Evolutionary conservation across 1,140 invertebrate species (phyloP).

Genomic region (Trissolcus basalis): DNA sequence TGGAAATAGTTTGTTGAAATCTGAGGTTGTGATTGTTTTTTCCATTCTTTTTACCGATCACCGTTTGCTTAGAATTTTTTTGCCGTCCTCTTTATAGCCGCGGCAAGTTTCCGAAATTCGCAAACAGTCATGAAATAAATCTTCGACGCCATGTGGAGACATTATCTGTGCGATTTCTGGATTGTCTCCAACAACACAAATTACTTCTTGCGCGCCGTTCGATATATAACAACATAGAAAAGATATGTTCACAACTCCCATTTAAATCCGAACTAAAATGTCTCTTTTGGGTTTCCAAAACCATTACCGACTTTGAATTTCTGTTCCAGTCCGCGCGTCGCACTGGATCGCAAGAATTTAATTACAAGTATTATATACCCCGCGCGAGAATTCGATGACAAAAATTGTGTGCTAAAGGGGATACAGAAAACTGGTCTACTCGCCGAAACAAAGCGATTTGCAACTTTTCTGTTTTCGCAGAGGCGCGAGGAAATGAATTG

Average conservation of each 20-base stretch:
- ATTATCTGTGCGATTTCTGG: slow-evolving; percentile 47
- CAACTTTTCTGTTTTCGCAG: too few relatives aligned
- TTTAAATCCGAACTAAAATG: slow-evolving; percentile 45
- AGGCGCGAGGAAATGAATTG: too few relatives aligned
- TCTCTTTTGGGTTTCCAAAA: slow-evolving; percentile 40
- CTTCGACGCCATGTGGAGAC: slow-evolving; percentile 39
- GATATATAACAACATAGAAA: slow-evolving; percentile 43
- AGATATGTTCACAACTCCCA: slow-evolving; percentile 45
- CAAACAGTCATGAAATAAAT: slow-evolving; percentile 42
- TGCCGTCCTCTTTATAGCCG: slow-evolving; percentile 13
- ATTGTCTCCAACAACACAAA: slow-evolving; percentile 51
- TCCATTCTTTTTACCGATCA: slow-evolving; percentile 16
- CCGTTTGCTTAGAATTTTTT: slow-evolving; percentile 16
- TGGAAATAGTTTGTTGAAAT: neutral
- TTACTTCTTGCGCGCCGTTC: slow-evolving; percentile 45
- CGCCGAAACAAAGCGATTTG: too few relatives aligned
- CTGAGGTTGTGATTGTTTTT: too few relatives aligned
- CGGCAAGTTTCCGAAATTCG: slow-evolving; percentile 29
- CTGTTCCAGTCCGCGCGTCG: slow-evolving; percentile 13
- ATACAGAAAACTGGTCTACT: too few relatives aligned
- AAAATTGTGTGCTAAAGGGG: too few relatives aligned
- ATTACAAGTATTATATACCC: slow-evolving; percentile 4
- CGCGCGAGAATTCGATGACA: too few relatives aligned
- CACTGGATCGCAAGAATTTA: slow-evolving; percentile 18
- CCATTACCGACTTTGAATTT: slow-evolving; percentile 41